Base-by-base conservation (phyloP, 2,797 vertebrate genomes). In the Galagoides demidoff region DNA sequence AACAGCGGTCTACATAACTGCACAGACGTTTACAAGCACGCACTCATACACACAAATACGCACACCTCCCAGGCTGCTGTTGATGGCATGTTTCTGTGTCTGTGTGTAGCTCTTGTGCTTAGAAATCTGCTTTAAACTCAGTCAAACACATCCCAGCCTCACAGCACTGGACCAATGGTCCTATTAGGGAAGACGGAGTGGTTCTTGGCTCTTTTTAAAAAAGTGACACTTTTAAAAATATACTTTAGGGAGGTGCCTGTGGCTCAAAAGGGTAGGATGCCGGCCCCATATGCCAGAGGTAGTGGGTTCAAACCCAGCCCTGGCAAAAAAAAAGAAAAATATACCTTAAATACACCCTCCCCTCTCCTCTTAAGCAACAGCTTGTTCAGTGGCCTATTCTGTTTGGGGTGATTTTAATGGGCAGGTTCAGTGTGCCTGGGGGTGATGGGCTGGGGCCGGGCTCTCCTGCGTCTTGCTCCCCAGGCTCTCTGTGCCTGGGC, bases 401-500 rank as follows among this genome's bases (percentile, higher is more conserved):
- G 19, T 96, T 96, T 89, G 6, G n/a, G 90, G 43, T 79, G 34
- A 63, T 76, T 87, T 39, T 85, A 43, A 68, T 49, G 4, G 20
- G 7, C 43, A 61, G 71, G 89, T 31, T 78, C 77, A 3, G 34
- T 7, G 39, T 57, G 43, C 12, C 27, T 20, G 45, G 23, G 17
- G 43, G 34, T 52, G 78, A 17, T 55, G 79, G 29, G 86, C 49
- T 94, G 64, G 39, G 39, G 39, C 39, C 39, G 39, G 91, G 96
- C 95, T 94, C 93, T 78, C 94, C 90, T 0, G 31, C 77, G 52
- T 89, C 93, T 94, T 73, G 57, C 31, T 83, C 71, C n/a, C 23
- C 79, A 73, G 87, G 83, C 95, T 95, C 81, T 95, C 63, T 17
- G 71, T 92, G 94, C 43, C 70, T 45, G 37, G 92, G 94, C 84